These are phyloP conservation scores for Jacana jacana DNA, from an alignment of 2,113 vertebrate genomes.

Conservation along the genomic window DNA sequence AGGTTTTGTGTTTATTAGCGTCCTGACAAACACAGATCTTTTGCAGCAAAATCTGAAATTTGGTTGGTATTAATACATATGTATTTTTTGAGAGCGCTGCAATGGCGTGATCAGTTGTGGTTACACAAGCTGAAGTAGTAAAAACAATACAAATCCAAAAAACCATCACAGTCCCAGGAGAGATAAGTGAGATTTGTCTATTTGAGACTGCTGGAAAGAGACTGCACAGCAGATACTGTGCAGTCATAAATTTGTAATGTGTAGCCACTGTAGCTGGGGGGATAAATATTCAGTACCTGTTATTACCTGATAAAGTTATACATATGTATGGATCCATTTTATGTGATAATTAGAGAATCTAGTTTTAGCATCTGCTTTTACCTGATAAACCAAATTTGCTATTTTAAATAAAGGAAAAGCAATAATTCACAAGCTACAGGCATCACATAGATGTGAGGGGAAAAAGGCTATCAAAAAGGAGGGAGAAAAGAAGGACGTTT, in stretches of 20 bases:
- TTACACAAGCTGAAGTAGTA: conserved; percentile 5
- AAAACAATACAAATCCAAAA: conserved; percentile 14
- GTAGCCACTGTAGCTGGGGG: conserved; percentile 60
- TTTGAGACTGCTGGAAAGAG: conserved; percentile 38
- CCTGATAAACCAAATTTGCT: conserved; percentile 72
- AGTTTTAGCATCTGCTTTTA: conserved; percentile 73
- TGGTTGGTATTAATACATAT: neutral
- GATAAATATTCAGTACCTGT: conserved; percentile 76
- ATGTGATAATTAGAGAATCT: conserved; percentile 77
- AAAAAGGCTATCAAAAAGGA: conserved; percentile 8
- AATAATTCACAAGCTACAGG: conserved; percentile 49
- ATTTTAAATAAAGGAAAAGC: conserved; percentile 63
- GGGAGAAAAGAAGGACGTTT: neutral
- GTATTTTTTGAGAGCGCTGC: neutral
- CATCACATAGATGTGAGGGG: neutral
- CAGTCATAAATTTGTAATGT: conserved; percentile 72
- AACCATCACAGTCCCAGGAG: neutral
- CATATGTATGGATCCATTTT: conserved; percentile 73
- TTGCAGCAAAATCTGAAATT: neutral
- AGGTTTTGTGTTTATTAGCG: conserved; percentile 60
- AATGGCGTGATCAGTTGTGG: neutral
- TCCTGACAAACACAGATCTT: neutral
- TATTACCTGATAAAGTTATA: conserved; percentile 78
- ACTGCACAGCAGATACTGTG: neutral
- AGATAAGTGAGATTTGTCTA: conserved; percentile 34